Percentiles rank a stretch among this genome's conserved stretches.
These are phyloP conservation scores for Chloromyia formosa DNA, from an alignment of 2,888 invertebrate genomes.

Conservation along the genomic window DNA sequence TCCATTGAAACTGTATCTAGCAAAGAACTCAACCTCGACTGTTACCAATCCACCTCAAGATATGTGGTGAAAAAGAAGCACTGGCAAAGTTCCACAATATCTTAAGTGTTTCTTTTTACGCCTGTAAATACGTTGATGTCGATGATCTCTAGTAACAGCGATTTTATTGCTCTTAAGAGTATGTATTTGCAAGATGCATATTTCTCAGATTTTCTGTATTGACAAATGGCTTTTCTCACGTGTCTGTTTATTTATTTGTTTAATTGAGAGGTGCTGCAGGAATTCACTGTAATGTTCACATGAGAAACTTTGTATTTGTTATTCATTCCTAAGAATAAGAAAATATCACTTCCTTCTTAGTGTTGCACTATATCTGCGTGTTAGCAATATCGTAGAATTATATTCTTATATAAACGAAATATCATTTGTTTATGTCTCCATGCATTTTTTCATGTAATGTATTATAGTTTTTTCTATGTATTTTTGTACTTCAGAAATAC, in stretches of 20 bases:
- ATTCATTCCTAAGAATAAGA: slow-evolving; percentile 15
- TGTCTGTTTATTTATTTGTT: slow-evolving; percentile 27
- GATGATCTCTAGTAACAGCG: slow-evolving; percentile 16
- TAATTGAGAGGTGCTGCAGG: not conserved
- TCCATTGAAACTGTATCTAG: not conserved
- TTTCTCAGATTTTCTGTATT: slow-evolving; percentile 1
- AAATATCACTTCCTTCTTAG: slow-evolving; percentile 2
- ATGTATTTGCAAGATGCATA: not conserved
- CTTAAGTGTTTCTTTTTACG: slow-evolving; percentile 16
- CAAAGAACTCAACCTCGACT: too few relatives aligned
- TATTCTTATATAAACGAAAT: slow-evolving; percentile 28
- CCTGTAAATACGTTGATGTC: slow-evolving; percentile 30
- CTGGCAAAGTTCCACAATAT: not conserved
- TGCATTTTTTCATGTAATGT: slow-evolving; percentile 39
- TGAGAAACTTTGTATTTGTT: slow-evolving; percentile 27
- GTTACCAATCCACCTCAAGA: too few relatives aligned
- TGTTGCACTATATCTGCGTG: slow-evolving; percentile 13
- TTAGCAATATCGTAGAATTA: slow-evolving; percentile 33
- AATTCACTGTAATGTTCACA: not conserved
- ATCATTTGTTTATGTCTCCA: slow-evolving; percentile 27
- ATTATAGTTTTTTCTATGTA: slow-evolving; percentile 44
- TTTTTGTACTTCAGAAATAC: slow-evolving; percentile 41
- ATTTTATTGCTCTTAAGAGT: slow-evolving; percentile 1
- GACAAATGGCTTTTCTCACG: slow-evolving; percentile 12
- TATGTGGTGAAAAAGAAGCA: too few relatives aligned